A percentile compares a stretch with the other conserved stretches of the same genome.
Evolutionary conservation across 2,113 vertebrate genomes (phyloP).

Genomic region (Proterorhinus semilunaris): DNA sequence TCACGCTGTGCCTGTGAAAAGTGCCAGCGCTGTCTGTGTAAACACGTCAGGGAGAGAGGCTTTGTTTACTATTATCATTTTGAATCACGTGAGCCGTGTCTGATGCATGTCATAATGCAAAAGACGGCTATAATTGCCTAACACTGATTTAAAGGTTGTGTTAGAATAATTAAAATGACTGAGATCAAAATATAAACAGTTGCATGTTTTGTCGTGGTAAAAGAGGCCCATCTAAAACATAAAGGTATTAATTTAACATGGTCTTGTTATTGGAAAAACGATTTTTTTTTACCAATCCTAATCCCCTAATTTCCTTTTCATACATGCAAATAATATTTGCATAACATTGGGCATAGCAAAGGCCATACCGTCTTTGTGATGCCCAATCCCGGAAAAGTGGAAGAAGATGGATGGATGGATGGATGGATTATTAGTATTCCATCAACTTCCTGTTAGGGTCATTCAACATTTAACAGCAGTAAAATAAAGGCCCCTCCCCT

Average conservation of each 20-base stretch:
- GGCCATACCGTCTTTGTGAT: too few relatives aligned
- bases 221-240: too few relatives aligned
- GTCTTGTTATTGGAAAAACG: too few relatives aligned
- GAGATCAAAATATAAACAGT: not conserved
- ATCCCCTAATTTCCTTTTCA: not conserved
- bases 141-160: not conserved
- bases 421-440: too few relatives aligned
- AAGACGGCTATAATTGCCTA: not conserved
- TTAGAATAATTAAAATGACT: not conserved
- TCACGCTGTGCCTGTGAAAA: slow-evolving; percentile 30
- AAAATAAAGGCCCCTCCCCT: not conserved
- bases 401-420: too few relatives aligned
- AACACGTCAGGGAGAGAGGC: slow-evolving; percentile 40
- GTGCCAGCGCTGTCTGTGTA: slow-evolving; percentile 11
- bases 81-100: not conserved
- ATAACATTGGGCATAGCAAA: too few relatives aligned
- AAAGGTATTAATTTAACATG: too few relatives aligned
- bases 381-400: too few relatives aligned
- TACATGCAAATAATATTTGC: not conserved
- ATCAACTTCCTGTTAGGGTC: not conserved
- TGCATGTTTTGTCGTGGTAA: too few relatives aligned
- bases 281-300: too few relatives aligned
- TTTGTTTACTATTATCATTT: slow-evolving; percentile 41
- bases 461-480: not conserved
- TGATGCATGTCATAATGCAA: not conserved